These are phyloP conservation scores for Caracal caracal DNA, from an alignment of 2,113 vertebrate species.

Conservation along the genomic window DNA sequence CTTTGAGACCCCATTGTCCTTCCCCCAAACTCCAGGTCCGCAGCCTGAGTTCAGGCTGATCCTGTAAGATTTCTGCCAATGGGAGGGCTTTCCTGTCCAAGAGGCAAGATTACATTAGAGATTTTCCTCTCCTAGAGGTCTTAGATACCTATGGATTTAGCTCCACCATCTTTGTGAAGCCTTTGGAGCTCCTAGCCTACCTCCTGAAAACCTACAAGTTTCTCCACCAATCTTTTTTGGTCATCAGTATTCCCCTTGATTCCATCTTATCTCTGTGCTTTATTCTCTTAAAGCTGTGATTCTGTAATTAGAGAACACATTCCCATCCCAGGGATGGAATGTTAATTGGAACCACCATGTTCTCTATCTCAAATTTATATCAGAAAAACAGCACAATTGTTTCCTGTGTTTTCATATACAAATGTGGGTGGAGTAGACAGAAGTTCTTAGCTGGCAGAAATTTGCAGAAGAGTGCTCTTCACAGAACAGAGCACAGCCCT, in stretches of 20 bases:
- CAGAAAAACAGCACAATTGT: background rate
- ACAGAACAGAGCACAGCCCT: background rate
- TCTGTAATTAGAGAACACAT: background rate
- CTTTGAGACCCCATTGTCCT: background rate
- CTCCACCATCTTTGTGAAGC: background rate
- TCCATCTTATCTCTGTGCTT: background rate
- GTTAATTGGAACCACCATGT: background rate
- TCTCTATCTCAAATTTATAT: conserved; percentile 3
- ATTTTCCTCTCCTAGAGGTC: background rate
- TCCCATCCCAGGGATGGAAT: background rate
- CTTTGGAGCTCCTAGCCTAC: background rate
- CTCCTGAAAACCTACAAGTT: background rate
- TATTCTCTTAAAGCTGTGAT: background rate
- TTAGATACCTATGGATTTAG: background rate
- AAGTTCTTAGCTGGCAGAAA: background rate
- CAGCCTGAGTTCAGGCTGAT: background rate
- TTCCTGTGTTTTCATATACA: background rate
- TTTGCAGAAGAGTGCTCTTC: background rate
- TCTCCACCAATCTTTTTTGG: background rate
- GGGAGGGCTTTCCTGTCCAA: background rate
- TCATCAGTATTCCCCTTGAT: background rate
- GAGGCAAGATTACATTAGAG: background rate
- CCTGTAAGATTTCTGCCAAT: background rate
- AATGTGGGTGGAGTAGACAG: background rate
- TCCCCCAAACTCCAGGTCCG: background rate